phyloP scores from a whole-genome alignment of 1,140 invertebrate genomes.

The Aphis gossypii region DNA sequence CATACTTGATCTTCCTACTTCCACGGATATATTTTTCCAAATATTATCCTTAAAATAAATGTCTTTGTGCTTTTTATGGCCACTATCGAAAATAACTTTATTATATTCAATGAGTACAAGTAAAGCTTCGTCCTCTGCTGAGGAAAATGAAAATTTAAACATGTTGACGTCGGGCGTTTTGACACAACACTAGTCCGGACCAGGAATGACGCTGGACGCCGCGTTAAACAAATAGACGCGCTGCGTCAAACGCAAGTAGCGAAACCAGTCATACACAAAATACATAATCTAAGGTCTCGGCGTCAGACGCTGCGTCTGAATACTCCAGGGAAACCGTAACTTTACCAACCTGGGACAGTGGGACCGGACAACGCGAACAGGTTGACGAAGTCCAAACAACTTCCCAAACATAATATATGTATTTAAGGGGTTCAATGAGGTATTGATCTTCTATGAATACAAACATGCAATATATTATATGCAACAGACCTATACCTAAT shows the following conservation, averaged over 20 bases:
- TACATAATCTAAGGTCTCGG: conserved; percentile 26
- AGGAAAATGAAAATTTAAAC: too few relatives aligned
- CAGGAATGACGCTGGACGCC: neutral
- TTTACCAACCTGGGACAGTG: too few relatives aligned
- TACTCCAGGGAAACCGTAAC: conserved; percentile 14
- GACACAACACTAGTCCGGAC: conserved; percentile 9
- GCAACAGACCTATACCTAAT: too few relatives aligned
- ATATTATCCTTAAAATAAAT: neutral
- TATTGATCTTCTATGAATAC: too few relatives aligned
- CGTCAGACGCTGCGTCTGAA: neutral
- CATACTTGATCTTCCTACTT: conserved; percentile 34
- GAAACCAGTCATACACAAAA: conserved; percentile 15
- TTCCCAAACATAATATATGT: too few relatives aligned
- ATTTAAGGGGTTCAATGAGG: too few relatives aligned
- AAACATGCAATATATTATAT: too few relatives aligned
- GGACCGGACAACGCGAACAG: too few relatives aligned
- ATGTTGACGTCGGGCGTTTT: neutral
- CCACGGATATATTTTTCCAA: conserved; percentile 25
- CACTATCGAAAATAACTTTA: neutral
- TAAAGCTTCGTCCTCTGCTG: neutral
- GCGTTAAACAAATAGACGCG: neutral
- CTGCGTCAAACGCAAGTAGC: neutral
- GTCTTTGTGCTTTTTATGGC: neutral
- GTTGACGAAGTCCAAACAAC: too few relatives aligned
- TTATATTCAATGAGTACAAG: neutral